These are phyloP conservation scores for Poecilia velifera DNA, from an alignment of 2,797 vertebrate genomes.

Conservation along the genomic window DNA sequence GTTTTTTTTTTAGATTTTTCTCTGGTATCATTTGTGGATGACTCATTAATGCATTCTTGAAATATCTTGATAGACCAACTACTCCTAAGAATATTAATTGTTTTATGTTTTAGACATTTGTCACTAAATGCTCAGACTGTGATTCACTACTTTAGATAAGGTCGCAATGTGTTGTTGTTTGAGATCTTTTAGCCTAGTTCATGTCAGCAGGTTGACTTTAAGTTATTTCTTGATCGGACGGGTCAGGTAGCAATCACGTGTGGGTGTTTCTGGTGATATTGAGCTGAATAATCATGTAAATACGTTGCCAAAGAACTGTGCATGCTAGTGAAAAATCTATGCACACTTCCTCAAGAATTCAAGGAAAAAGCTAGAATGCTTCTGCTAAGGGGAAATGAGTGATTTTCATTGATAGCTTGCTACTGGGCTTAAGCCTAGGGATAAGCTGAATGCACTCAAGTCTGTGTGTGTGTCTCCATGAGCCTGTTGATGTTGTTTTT, in stretches of 20 bases:
- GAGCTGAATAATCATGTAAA: not conserved
- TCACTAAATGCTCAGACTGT: not conserved
- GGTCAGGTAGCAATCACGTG: not conserved
- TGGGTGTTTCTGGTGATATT: not conserved
- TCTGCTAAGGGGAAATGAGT: conserved; percentile 25
- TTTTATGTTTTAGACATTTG: not conserved
- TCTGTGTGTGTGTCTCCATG: conserved; percentile 44
- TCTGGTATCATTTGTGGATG: not conserved
- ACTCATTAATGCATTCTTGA: not conserved
- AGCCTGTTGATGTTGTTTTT: conserved; percentile 41
- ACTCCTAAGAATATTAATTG: not conserved
- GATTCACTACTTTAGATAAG: not conserved
- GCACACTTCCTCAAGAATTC: conserved; percentile 21
- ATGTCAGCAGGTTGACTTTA: not conserved
- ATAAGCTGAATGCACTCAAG: conserved; percentile 29
- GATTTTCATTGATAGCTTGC: conserved; percentile 39
- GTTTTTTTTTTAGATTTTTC: not conserved
- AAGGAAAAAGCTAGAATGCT: conserved; percentile 8
- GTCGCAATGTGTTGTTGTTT: not conserved
- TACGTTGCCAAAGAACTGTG: not conserved
- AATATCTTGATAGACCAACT: not conserved
- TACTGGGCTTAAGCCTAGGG: conserved; percentile 43
- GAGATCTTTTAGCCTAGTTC: not conserved
- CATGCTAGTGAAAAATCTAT: not conserved
- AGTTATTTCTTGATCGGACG: not conserved